Evolutionary conservation across 1,140 invertebrate genomes (phyloP).

Genomic region (Mactra quadrangularis): DNA sequence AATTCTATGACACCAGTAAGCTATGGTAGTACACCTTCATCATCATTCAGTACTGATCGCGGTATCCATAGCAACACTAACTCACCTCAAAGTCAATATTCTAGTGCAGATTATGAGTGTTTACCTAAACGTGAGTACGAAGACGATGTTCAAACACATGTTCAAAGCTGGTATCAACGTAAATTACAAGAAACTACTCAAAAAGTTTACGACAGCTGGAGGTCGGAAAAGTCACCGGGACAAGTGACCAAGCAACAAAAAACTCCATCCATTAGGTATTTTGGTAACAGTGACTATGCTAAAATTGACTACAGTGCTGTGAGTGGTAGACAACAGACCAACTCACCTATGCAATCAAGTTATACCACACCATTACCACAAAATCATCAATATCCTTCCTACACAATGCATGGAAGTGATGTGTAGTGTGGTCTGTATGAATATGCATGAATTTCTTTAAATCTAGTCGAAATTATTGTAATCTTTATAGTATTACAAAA

Average conservation of each 20-base stretch:
- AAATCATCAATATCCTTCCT: conserved; percentile 39
- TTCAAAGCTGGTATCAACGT: conserved; percentile 77
- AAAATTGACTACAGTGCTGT: conserved; percentile 37
- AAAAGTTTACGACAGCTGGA: conserved; percentile 60
- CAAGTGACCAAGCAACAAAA: neutral
- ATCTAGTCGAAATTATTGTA: too few relatives aligned
- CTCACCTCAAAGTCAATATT: conserved; percentile 70
- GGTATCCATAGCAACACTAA: conserved; percentile 74
- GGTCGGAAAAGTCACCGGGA: conserved; percentile 34
- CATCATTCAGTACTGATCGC: conserved; percentile 79
- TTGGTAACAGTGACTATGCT: conserved; percentile 55
- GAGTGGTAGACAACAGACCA: neutral
- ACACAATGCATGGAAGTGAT: conserved; percentile 72
- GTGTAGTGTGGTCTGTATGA: conserved; percentile 61
- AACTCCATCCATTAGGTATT: conserved; percentile 32
- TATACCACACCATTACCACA: conserved; percentile 17
- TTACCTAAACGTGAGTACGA: conserved; percentile 62
- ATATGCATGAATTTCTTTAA: too few relatives aligned
- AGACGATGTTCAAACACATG: conserved; percentile 67
- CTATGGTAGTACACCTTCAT: conserved; percentile 75
- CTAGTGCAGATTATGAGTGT: conserved; percentile 62
- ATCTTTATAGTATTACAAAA: too few relatives aligned
- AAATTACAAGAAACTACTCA: conserved; percentile 76
- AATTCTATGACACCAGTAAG: conserved; percentile 44
- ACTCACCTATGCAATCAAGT: neutral